Evolutionary conservation across 2,113 vertebrate species (phyloP).

Genomic region (Ophthalmolycus amberensis): DNA sequence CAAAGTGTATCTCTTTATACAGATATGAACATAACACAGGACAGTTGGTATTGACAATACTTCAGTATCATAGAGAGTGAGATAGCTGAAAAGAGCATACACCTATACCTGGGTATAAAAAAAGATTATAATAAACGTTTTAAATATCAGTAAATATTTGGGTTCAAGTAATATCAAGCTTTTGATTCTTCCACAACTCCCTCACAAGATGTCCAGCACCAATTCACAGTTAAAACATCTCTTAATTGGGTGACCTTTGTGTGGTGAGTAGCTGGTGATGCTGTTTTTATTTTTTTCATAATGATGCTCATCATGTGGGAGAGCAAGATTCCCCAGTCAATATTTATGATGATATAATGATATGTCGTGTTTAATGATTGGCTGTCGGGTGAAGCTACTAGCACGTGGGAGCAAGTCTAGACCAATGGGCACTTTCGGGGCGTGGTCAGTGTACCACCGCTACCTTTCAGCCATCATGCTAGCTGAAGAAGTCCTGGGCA

Average conservation of each 20-base stretch:
- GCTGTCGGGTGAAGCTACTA: not conserved
- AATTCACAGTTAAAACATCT: not conserved
- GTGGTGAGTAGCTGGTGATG: not conserved
- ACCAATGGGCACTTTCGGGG: slow-evolving; percentile 59
- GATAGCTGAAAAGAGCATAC: too few relatives aligned
- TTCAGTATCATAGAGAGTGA: too few relatives aligned
- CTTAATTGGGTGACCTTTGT: too few relatives aligned
- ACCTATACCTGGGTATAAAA: too few relatives aligned
- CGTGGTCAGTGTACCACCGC: slow-evolving; percentile 42
- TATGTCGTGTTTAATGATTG: slow-evolving; percentile 36
- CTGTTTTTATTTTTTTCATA: slow-evolving; percentile 2
- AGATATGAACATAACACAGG: not conserved
- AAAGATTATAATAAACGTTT: not conserved
- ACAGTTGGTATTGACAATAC: too few relatives aligned
- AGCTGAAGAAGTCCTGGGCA: slow-evolving; percentile 47
- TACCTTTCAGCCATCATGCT: slow-evolving; percentile 60
- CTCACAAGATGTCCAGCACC: too few relatives aligned
- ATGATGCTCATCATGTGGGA: slow-evolving; percentile 14
- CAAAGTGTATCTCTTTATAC: not conserved
- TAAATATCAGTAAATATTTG: not conserved
- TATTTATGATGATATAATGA: not conserved
- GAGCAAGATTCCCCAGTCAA: not conserved
- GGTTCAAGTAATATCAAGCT: not conserved
- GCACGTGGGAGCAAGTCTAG: slow-evolving; percentile 29
- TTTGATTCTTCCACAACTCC: too few relatives aligned